A percentile compares a stretch with the other conserved stretches of the same genome.
phyloP scores from a whole-genome alignment of 1,140 invertebrate genomes.

The Drosophila pectinifera region DNA sequence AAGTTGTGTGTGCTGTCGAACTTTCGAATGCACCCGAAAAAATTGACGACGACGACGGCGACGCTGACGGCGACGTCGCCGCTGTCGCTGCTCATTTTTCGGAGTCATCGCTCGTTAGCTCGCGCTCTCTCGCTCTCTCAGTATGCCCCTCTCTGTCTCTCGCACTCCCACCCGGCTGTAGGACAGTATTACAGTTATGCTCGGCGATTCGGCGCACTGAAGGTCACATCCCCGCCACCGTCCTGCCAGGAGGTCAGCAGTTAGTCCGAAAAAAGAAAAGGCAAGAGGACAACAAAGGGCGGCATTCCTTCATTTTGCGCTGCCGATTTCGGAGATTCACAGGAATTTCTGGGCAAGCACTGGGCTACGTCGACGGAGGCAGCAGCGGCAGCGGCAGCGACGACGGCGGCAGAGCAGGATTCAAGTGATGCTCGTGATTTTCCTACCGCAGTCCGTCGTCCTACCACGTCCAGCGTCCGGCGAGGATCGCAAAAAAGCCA shows the following conservation, averaged over 20 bases:
- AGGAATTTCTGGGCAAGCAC: conserved; percentile 3
- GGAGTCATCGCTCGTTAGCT: conserved; percentile 38
- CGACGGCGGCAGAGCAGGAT: conserved; percentile 1
- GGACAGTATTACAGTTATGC: conserved; percentile 28
- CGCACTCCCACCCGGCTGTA: conserved; percentile 9
- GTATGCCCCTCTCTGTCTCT: not conserved
- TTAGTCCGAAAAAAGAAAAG: conserved; percentile 43
- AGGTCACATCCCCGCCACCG: conserved; percentile 6
- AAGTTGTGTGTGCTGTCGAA: conserved; percentile 78
- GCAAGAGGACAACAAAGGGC: not conserved
- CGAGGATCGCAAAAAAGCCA: conserved; percentile 15
- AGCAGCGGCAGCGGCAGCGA: too few species aligned
- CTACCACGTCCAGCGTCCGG: conserved; percentile 4
- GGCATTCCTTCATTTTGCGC: conserved; percentile 8
- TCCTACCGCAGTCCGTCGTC: conserved; percentile 36
- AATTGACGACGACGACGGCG: conserved; percentile 25
- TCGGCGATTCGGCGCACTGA: conserved; percentile 33
- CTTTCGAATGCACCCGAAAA: conserved; percentile 81
- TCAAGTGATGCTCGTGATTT: conserved; percentile 44
- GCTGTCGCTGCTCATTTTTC: conserved; percentile 39
- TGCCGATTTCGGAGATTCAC: conserved; percentile 16
- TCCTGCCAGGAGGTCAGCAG: conserved; percentile 1
- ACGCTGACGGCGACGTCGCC: conserved; percentile 5
- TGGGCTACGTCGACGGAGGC: conserved; percentile 13
- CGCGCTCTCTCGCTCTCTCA: not conserved